A percentile compares a stretch with the other conserved stretches of the same genome.
phyloP scores from a whole-genome alignment of 2,113 vertebrate species.

The Varanus salvator region DNA sequence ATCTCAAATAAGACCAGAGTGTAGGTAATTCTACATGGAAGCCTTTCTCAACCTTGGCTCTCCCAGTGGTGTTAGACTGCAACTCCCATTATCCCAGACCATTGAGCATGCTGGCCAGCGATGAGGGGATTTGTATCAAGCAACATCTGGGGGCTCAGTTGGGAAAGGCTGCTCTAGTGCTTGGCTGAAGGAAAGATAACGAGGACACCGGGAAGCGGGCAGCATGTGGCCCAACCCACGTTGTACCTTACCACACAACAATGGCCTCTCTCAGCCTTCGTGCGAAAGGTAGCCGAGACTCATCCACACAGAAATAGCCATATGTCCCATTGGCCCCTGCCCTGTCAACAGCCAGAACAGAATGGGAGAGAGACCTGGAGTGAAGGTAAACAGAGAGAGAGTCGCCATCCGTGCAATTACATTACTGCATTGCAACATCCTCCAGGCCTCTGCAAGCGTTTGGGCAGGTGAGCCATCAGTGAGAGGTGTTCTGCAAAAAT shows the following conservation, averaged over 20 bases:
- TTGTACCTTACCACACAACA: slow-evolving; percentile 83
- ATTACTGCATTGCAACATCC: neutral
- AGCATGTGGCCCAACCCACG: neutral
- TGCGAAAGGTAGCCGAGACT: slow-evolving; percentile 80
- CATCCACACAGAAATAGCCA: slow-evolving; percentile 88
- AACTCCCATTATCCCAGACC: neutral
- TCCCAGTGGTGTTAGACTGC: neutral
- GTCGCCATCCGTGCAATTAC: neutral
- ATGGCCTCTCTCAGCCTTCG: slow-evolving; percentile 86
- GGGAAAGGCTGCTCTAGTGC: too few relatives aligned
- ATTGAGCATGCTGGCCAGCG: neutral
- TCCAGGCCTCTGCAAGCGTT: too few relatives aligned
- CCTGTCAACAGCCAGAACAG: slow-evolving; percentile 72
- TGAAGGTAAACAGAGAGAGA: slow-evolving; percentile 13
- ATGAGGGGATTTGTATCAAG: neutral
- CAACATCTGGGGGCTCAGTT: neutral
- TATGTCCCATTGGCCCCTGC: slow-evolving; percentile 78
- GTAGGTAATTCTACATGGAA: neutral
- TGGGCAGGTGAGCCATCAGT: neutral
- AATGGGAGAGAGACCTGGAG: slow-evolving; percentile 82
- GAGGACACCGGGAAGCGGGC: neutral
- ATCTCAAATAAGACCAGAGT: neutral
- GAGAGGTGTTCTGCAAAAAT: neutral
- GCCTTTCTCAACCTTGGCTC: neutral
- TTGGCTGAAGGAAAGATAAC: neutral